These are phyloP conservation scores for Caenorhabditis sp. DNA, from an alignment of 2,888 invertebrate genomes.

Conservation along the genomic window DNA sequence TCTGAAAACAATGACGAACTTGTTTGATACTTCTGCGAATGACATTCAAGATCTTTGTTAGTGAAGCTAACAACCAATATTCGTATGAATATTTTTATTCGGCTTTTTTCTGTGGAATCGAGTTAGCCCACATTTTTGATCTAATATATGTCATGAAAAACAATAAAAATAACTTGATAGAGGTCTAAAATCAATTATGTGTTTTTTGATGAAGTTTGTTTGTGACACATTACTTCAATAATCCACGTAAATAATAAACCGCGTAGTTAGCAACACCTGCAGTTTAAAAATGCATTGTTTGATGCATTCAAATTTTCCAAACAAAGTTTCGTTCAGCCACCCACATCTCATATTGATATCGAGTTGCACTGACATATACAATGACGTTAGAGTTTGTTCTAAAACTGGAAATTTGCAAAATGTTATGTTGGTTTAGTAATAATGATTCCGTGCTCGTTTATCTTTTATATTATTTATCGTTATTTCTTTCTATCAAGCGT, in stretches of 20 bases:
- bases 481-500: not conserved
- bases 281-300: not conserved
- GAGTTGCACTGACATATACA: not conserved
- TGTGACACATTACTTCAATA: no score
- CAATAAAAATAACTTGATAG: no score
- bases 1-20: not conserved
- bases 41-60: not conserved
- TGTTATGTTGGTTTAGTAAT: not conserved
- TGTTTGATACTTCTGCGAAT: not conserved
- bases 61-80: no score
- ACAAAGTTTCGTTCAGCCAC: not conserved
- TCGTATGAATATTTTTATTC: no score
- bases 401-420: not conserved
- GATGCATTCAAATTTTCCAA: not conserved
- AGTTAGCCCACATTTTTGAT: no score
- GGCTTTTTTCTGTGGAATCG: no score
- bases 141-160: no score
- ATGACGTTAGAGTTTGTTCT: not conserved
- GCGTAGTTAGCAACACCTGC: not conserved
- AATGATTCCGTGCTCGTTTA: not conserved
- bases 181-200: no score
- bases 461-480: not conserved
- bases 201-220: no score
- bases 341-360: not conserved
- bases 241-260: no score